Base-by-base conservation (phyloP, 2,113 vertebrate genomes). In the Aplodontia rufa region DNA sequence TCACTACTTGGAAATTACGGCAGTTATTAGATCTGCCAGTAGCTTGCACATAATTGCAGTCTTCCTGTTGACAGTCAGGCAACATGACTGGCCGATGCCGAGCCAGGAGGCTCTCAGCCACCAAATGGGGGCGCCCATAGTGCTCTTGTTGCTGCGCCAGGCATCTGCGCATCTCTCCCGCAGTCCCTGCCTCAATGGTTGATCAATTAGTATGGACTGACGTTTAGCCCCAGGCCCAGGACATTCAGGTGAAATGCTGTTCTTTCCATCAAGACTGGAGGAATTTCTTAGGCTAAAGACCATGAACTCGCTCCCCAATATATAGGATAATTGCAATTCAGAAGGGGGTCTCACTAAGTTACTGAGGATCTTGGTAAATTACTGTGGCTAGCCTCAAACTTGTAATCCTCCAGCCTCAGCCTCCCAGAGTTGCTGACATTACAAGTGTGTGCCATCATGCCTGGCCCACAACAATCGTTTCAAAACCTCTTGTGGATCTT, bases 1-100 rank as follows among this genome's bases (percentile, higher is more conserved):
- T 96, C 97, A 85, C 92, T 42, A 6, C 91, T 95, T 3, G 45
- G 88, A 74, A 94, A 97, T 97, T 60, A 88, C 2, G 4, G 82
- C 78, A 6, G 55, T 91, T 76, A 92, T 96, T 90, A 97, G 97
- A 79, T 55, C 81, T 90, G 97, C 91, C 79, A 88, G 42, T 30
- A 64, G 94, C 78, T 22, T 74, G 68, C 62, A 69, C 55, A 11
- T 96, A 97, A 97, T 94, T 96, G 81, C 78, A 82, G 85, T 28
- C 72, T 95, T 81, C 42, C 66, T 86, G 87, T 85, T 97, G 92
- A 97, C 75, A 96, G 96, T 81, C 89, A 94, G 94, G 88, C 22
- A 45, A 81, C 37, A 51, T 28, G 49, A 51, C 96, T 92, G 95
- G 90, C 60, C 58, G 10, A 45, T 0, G 0, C 83, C 79, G 62